Conservation (phyloP, 2,797 vertebrate genomes). For the Sus cebifrons region DNA sequence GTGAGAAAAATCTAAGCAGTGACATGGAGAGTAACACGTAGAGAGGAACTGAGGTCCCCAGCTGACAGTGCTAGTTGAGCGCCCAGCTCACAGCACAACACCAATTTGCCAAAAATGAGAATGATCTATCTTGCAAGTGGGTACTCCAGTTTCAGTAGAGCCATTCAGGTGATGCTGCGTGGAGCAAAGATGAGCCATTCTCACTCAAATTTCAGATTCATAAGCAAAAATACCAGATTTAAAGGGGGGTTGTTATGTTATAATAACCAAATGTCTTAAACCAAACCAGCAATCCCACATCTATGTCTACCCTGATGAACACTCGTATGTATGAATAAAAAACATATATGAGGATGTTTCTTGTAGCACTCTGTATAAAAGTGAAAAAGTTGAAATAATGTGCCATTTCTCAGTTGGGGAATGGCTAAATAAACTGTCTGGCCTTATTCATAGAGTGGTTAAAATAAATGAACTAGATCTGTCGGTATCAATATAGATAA, state of each 20-base stretch:
- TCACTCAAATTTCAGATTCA: constrained; percentile 4
- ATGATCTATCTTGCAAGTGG: constrained; percentile 18
- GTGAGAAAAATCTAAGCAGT: constrained; percentile 25
- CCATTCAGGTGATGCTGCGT: neutral
- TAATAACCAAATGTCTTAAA: constrained; percentile 4
- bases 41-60: neutral
- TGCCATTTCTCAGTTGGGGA: neutral
- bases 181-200: constrained; percentile 7
- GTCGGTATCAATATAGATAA: constrained; percentile 6
- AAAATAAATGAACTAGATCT: constrained; percentile 56
- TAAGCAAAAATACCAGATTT: constrained; percentile 50
- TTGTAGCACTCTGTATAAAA: neutral
- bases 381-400: constrained; percentile 36
- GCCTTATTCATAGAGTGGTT: constrained; percentile 9
- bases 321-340: neutral
- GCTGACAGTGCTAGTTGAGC: neutral
- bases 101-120: constrained; percentile 49
- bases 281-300: constrained; percentile 21
- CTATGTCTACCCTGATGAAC: neutral
- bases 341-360: constrained; percentile 31
- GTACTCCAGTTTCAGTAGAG: neutral
- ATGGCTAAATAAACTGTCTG: constrained; percentile 51
- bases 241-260: constrained; percentile 34
- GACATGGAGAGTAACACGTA: neutral
- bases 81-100: neutral